Conservation (phyloP, 1,140 invertebrate species). For the Bilobella aurantiaca region DNA sequence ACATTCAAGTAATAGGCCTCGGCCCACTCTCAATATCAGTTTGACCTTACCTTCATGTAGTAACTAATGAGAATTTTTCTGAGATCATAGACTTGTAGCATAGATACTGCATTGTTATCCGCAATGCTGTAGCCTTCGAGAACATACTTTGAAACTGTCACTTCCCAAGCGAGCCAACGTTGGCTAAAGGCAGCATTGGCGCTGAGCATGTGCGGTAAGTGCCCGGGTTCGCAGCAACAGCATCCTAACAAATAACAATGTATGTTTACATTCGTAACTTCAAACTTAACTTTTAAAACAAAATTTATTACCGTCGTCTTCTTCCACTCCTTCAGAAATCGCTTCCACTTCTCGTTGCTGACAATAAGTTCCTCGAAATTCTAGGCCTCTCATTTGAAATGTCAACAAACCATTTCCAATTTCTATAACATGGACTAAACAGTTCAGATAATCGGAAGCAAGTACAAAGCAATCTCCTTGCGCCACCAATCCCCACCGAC, state of each 20-base stretch:
- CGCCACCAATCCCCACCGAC: slow-evolving; percentile 76
- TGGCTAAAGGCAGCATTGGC: slow-evolving; percentile 86
- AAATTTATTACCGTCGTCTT: slow-evolving; percentile 73
- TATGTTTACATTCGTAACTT: slow-evolving; percentile 12
- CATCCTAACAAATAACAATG: slow-evolving; percentile 47
- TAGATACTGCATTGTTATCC: slow-evolving; percentile 90
- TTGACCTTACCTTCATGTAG: slow-evolving; percentile 94
- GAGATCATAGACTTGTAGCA: slow-evolving; percentile 95
- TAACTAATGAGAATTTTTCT: slow-evolving; percentile 92
- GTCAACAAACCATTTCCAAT: slow-evolving; percentile 97
- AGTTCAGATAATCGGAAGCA: slow-evolving; percentile 95
- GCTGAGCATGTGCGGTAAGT: slow-evolving; percentile 78
- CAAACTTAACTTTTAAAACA: no score
- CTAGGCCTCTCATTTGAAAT: slow-evolving; percentile 92
- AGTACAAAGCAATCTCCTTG: slow-evolving; percentile 96
- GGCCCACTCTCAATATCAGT: no score
- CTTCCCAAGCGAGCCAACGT: slow-evolving; percentile 96
- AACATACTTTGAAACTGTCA: slow-evolving; percentile 85
- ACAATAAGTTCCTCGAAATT: slow-evolving; percentile 97
- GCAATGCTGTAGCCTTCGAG: slow-evolving; percentile 91
- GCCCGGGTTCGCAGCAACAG: slow-evolving; percentile 86
- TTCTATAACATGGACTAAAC: slow-evolving; percentile 94
- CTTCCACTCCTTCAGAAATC: slow-evolving; percentile 91
- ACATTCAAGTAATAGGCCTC: no score
- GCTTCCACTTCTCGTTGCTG: slow-evolving; percentile 71